Base-by-base conservation (phyloP, 2,888 invertebrate genomes). In the Leptopterna dolabrata region DNA sequence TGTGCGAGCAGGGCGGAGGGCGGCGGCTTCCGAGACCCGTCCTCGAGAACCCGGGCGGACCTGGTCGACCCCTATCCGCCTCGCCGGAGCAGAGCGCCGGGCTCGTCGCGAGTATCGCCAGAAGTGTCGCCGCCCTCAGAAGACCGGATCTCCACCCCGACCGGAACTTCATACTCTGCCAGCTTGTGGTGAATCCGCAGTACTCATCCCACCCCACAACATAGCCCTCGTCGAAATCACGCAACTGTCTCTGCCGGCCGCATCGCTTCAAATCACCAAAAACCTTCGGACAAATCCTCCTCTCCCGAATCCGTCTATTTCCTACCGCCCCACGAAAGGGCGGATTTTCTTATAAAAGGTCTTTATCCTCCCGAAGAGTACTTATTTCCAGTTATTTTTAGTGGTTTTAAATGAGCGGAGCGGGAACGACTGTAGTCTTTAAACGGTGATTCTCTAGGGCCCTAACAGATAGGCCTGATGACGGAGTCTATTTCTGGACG, bases 1-100 rank as follows among this genome's bases (percentile, higher is more conserved):
- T 89, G 88, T 90, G 90, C 45, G 90, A 89, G 88, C 90, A 90
- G 47, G 90, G 89, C 84, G 71, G 88, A 87, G 86, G 70, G n/a
- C 88, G 51, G 36, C 86, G 85, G 63, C 86, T 47, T 70, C 88
- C 85, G 80, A 76, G 45, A 63, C 87, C 36, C 86, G 86, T 76
- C 27, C 87, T 71, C 71, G 88, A 86, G 76, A 88, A 88, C 45
- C 88, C 88, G 36, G 88, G 81, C 29, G 87, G 78, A 43, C 83
- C 83, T 27, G 76, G 76, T 16, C 27, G 47, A 24, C 43, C 81
- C 81, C 87, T 30, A 6, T 63, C 29, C 19, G 81, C n/a, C 27
- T 43, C 43, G 45, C 43, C 43, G n/a, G 80, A n/a, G 55, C 16
- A 41, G 76, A 27, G 16, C 14, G 19, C 19, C n/a, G 81, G 70